phyloP scores from a whole-genome alignment of 2,888 invertebrate genomes.

The Schizaphis graminum region DNA sequence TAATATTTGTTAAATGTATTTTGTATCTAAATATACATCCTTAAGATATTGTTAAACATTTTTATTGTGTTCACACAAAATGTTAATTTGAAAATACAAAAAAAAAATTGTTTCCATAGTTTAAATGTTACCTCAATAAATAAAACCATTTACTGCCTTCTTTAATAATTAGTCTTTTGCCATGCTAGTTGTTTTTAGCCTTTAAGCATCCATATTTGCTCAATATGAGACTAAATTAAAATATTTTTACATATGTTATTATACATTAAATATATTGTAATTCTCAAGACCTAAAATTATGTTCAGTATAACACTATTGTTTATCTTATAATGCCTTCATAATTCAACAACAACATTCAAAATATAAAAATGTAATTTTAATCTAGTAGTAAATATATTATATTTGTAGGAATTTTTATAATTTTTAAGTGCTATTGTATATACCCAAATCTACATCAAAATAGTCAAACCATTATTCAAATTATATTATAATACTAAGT shows the following conservation, averaged over 20 bases:
- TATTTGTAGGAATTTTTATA: background rate
- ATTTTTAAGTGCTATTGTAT: background rate
- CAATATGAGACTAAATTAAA: constrained; percentile 50
- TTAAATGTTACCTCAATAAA: background rate
- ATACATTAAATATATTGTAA: background rate
- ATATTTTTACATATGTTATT: background rate
- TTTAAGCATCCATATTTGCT: constrained; percentile 39
- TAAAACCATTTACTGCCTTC: constrained; percentile 25
- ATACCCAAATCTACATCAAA: background rate
- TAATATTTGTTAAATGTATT: background rate
- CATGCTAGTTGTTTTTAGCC: background rate
- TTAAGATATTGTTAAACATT: background rate
- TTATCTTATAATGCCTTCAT: background rate
- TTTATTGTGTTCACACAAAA: background rate
- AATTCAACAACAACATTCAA: background rate
- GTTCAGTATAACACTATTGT: background rate
- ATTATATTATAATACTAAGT: background rate
- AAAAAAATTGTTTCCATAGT: background rate
- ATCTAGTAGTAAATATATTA: background rate
- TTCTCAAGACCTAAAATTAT: background rate
- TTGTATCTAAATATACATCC: background rate
- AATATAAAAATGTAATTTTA: background rate
- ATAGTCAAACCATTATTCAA: background rate
- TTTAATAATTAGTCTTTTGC: background rate
- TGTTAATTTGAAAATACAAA: no score